Base-by-base conservation (phyloP, 2,797 vertebrate genomes). In the Astyanax mexicanus region DNA sequence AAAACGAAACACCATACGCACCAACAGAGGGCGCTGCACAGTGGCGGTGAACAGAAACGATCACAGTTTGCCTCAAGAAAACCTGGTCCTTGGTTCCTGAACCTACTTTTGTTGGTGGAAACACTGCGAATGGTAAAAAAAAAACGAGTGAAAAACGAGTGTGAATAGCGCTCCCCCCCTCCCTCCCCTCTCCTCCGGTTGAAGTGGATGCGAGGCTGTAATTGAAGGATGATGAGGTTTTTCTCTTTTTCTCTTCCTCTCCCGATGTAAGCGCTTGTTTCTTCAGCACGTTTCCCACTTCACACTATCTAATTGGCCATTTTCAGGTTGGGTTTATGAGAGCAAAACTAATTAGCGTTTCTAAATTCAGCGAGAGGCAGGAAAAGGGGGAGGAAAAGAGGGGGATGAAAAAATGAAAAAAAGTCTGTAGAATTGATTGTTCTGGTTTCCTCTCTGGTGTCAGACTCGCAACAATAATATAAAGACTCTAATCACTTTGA, bases 311-410 rank as follows among this genome's bases (percentile, higher is more conserved):
- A 92, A 94, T 93, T 92, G 93, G 92, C 91, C 91, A 83, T 92
- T 93, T 93, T 93, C 92, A 93, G 92, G 91, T 93, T 93, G 90
- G 86, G 88, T 93, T 93, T 93, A 92, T 84, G 89, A 92, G 92
- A 91, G 91, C 91, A 90, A 93, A 93, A 92, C 92, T 94, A 93
- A 94, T 93, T 94, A 93, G 92, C 88, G 91, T 94, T 93, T 91
- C 92, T 94, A 94, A 92, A 94, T 93, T 93, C 91, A 92, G 92
- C 89, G 81, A 81, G 70, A 65, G 72, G 57, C 37, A 42, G 68
- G 62, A 60, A 37, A 42, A 51, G 55, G 51, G 67, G 66, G 23
- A 49, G 38, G 51, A 67, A 45, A 64, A 45, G 49, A 47, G 38
- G 45, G 15, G 64, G 62, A 35, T 88, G 82, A 82, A 54, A 15